Conservation (phyloP, 2,888 invertebrate species). For the Cybosia mesomella region DNA sequence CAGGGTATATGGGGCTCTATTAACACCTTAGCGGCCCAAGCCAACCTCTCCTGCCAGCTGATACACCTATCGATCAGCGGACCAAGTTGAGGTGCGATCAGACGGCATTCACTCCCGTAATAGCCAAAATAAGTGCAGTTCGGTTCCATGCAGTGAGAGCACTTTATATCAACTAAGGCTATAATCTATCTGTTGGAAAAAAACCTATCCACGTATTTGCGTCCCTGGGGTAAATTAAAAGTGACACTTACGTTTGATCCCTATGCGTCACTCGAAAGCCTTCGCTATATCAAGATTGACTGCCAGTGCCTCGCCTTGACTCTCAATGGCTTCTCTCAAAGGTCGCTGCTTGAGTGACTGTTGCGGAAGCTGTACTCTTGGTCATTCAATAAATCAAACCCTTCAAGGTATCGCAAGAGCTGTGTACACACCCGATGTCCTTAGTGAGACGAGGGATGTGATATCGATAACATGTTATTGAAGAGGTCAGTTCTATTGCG, state of each 20-base stretch:
- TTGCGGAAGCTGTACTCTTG: neutral
- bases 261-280: neutral
- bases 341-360: neutral
- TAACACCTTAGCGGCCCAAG: too few species aligned
- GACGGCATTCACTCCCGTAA: too few species aligned
- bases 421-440: neutral
- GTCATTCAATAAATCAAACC: neutral
- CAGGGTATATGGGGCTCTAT: neutral
- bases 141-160: neutral
- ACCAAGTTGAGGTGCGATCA: neutral
- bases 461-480: neutral
- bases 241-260: neutral
- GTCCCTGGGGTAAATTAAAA: neutral
- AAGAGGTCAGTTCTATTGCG: neutral
- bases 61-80: neutral
- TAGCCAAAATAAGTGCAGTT: neutral
- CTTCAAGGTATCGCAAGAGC: slow-evolving; percentile 1
- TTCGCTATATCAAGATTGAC: neutral
- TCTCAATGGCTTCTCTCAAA: neutral
- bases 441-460: neutral
- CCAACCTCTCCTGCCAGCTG: neutral
- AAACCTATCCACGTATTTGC: neutral
- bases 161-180: neutral
- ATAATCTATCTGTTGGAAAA: too few species aligned
- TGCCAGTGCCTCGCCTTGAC: neutral